These are phyloP conservation scores for Micropoecilia bifurca DNA, from an alignment of 2,797 vertebrate species.

Conservation along the genomic window DNA sequence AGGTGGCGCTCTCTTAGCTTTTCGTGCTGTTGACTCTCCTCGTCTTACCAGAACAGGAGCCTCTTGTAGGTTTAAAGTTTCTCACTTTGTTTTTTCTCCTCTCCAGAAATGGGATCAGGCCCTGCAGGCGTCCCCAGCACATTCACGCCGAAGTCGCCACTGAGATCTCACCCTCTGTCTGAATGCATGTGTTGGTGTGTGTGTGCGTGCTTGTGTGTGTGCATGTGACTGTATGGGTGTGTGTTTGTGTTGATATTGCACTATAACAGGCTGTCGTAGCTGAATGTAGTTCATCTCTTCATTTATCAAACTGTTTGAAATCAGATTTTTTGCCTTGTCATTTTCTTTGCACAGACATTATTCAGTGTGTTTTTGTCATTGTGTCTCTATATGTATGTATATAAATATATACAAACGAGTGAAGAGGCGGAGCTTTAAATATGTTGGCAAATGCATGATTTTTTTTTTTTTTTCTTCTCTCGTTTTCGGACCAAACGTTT, in stretches of 20 bases:
- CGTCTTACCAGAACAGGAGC: background rate
- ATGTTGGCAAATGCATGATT: conserved; percentile 34
- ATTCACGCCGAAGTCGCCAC: conserved; percentile 48
- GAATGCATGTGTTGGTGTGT: conserved; percentile 11
- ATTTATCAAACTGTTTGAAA: conserved; percentile 75
- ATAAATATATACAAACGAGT: conserved; percentile 18
- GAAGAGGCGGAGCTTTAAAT: conserved; percentile 38
- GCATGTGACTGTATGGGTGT: background rate
- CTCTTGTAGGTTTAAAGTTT: background rate
- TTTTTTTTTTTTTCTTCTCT: conserved; percentile 3
- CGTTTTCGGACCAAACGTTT: background rate
- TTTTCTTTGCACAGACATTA: conserved; percentile 81
- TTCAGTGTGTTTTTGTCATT: conserved; percentile 13
- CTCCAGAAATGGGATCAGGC: conserved; percentile 67
- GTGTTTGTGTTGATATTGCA: conserved; percentile 88
- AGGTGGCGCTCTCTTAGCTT: background rate
- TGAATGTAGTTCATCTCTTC: conserved; percentile 82
- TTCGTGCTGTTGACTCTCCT: background rate
- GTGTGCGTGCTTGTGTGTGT: conserved; percentile 57
- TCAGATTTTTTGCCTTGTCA: conserved; percentile 78
- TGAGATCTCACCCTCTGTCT: conserved; percentile 45
- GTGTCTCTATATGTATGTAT: conserved; percentile 17
- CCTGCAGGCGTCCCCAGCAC: conserved; percentile 33
- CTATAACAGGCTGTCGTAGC: conserved; percentile 91
- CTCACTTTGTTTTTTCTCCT: conserved; percentile 33